Conservation (phyloP, 2,797 vertebrate species). For the Onychomys leucogaster region DNA sequence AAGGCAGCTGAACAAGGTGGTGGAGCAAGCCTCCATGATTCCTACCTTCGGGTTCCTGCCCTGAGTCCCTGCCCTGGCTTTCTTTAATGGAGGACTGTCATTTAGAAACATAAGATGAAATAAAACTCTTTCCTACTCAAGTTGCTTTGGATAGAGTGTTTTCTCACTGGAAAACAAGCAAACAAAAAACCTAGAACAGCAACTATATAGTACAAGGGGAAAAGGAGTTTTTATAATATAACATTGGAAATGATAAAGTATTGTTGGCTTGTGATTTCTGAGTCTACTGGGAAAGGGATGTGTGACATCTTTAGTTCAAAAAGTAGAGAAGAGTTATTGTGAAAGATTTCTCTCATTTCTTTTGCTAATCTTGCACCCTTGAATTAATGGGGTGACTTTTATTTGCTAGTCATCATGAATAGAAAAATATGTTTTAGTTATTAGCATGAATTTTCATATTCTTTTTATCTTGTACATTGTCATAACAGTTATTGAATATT, state of each 20-base stretch:
- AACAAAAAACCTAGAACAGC: not conserved
- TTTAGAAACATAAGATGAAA: not conserved
- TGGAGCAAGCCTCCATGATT: not conserved
- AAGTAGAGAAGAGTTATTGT: not conserved
- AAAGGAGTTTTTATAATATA: not conserved
- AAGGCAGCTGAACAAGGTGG: not conserved
- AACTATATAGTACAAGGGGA: not conserved
- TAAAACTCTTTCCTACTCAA: too few species aligned
- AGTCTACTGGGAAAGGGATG: not conserved
- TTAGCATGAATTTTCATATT: not conserved
- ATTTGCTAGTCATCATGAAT: not conserved
- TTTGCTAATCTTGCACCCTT: not conserved
- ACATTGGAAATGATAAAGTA: not conserved
- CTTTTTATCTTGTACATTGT: not conserved
- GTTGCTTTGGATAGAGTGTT: not conserved
- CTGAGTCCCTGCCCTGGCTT: too few species aligned
- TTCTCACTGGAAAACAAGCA: not conserved
- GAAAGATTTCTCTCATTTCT: not conserved
- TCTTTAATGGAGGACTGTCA: too few species aligned
- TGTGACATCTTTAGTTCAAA: not conserved
- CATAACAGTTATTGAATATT: not conserved
- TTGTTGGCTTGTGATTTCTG: not conserved
- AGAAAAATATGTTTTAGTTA: not conserved
- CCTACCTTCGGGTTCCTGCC: not conserved
- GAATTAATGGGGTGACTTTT: not conserved